Evolutionary conservation across 2,797 vertebrate species (phyloP).

Genomic region (Dendrocincla fuliginosa): DNA sequence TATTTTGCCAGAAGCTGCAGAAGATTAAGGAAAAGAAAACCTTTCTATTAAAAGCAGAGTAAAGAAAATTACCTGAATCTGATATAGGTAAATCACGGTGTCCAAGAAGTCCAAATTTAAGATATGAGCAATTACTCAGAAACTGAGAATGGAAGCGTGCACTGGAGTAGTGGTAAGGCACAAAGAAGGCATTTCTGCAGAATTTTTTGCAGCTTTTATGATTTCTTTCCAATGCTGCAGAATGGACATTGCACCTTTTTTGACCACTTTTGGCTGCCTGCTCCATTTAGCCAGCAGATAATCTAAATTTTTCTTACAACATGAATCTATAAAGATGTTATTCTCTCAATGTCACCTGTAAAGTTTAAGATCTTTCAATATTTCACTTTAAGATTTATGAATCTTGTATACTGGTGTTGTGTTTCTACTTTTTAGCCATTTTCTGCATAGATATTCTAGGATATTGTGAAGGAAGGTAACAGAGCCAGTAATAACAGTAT

Average conservation of each 20-base stretch:
- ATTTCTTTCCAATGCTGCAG: neutral
- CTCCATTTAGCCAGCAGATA: neutral
- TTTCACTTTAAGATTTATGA: neutral
- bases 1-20: neutral
- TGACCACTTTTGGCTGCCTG: neutral
- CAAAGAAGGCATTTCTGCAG: neutral
- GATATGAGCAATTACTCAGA: neutral
- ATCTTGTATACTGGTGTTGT: neutral
- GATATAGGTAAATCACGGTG: neutral
- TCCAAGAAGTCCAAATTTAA: neutral
- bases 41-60: neutral
- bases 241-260: neutral
- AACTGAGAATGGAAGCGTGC: neutral
- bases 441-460: neutral
- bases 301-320: neutral
- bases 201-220: neutral
- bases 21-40: neutral
- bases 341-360: neutral
- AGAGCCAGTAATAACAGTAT: neutral
- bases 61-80: neutral
- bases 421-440: neutral
- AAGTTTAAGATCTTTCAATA: neutral
- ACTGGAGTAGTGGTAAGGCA: neutral
- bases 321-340: fast-evolving
- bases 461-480: neutral